A percentile compares a stretch with the other conserved stretches of the same genome.
phyloP scores from a whole-genome alignment of 30 jellyfish, hydroid and myxozoan species.

The Catostylus mosaicus region DNA sequence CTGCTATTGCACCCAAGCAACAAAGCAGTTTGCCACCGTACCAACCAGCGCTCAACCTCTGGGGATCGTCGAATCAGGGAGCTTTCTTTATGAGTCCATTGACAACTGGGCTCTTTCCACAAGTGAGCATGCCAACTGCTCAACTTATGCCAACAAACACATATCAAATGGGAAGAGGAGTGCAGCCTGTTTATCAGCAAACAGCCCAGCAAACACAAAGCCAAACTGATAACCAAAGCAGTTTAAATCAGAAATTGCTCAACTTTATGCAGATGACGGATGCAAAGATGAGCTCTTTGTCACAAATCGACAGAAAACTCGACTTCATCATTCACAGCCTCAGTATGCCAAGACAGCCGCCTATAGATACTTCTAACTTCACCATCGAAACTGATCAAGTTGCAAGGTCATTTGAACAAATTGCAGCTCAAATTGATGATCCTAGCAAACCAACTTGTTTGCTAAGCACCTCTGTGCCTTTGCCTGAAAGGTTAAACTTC shows the following conservation, averaged over 20 bases:
- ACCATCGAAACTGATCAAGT: slow-evolving; percentile 48
- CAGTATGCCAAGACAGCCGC: slow-evolving; percentile 49
- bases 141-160: slow-evolving; percentile 39
- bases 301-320: slow-evolving; percentile 56
- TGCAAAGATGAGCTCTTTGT: slow-evolving; percentile 11
- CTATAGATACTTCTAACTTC: slow-evolving; percentile 25
- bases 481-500: slow-evolving; percentile 14
- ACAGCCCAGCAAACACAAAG: slow-evolving; percentile 2
- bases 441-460: slow-evolving; percentile 18
- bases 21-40: slow-evolving; percentile 10
- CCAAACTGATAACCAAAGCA: slow-evolving; percentile 16
- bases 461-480: slow-evolving; percentile 23
- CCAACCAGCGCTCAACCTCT: slow-evolving; percentile 37
- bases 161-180: slow-evolving; percentile 2
- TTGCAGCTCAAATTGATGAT: slow-evolving; percentile 46
- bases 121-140: slow-evolving; percentile 50
- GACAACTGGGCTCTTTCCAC: slow-evolving; percentile 58
- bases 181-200: slow-evolving; percentile 23
- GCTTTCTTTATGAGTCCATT: slow-evolving; percentile 58
- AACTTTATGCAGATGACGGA: slow-evolving; percentile 23
- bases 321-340: slow-evolving; percentile 39
- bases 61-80: slow-evolving; percentile 46
- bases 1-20: slow-evolving; percentile 39
- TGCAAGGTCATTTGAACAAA: slow-evolving; percentile 51
- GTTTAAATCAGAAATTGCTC: slow-evolving; percentile 27